These are phyloP conservation scores for Cephus rjabovi DNA, from an alignment of 2,888 invertebrate species.

Conservation along the genomic window DNA sequence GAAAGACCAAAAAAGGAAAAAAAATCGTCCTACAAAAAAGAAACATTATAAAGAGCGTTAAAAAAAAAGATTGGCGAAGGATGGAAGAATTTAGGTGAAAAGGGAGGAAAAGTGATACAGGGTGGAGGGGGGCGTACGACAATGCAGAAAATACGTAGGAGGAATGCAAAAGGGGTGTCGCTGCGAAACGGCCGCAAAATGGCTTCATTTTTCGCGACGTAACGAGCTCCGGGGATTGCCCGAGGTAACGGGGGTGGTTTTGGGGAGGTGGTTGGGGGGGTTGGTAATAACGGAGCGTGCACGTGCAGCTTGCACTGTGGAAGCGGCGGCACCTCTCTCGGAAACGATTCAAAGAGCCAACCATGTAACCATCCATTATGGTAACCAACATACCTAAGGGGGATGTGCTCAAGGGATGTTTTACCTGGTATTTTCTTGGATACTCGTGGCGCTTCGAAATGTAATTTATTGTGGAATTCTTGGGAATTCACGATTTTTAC, in stretches of 20 bases:
- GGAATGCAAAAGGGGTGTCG: slow-evolving; percentile 22
- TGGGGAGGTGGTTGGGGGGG: not conserved
- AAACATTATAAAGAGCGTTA: not conserved
- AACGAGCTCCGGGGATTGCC: slow-evolving; percentile 20
- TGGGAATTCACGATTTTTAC: not conserved
- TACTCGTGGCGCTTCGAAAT: not conserved
- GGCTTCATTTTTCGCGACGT: slow-evolving; percentile 34
- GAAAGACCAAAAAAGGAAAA: no score
- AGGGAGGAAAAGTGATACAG: not conserved
- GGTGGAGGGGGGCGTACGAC: not conserved
- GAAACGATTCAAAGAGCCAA: not conserved
- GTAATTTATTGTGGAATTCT: not conserved
- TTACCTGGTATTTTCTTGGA: not conserved
- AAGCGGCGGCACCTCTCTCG: not conserved
- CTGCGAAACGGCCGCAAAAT: slow-evolving; percentile 31
- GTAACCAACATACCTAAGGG: not conserved
- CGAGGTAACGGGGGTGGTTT: not conserved
- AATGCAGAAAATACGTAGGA: slow-evolving; percentile 10
- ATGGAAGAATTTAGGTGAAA: not conserved
- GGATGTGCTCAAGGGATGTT: not conserved
- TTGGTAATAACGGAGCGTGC: not conserved
- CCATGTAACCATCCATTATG: not conserved
- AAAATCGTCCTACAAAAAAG: no score
- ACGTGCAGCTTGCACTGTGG: not conserved
- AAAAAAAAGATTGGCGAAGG: not conserved